Percentiles rank a stretch among this genome's conserved stretches.
Evolutionary conservation across 2,888 invertebrate genomes (phyloP).

Genomic region (Lochmaea crataegi): DNA sequence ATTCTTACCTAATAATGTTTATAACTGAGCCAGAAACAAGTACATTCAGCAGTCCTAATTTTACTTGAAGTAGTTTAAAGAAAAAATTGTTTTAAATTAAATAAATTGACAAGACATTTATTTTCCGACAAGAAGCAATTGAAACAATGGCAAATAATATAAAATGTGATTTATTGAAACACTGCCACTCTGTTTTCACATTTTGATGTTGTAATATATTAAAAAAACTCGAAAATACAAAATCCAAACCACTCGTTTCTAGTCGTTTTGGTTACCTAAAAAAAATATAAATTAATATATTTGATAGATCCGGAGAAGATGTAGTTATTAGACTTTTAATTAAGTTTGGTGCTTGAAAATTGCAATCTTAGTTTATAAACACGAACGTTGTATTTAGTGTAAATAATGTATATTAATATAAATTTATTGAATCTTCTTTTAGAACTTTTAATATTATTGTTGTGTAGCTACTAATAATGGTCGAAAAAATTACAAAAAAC

Average conservation of each 20-base stretch:
- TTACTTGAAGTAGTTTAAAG: too few relatives aligned
- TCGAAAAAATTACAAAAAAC: not conserved
- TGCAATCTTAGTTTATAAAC: conserved; percentile 4
- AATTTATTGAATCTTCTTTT: not conserved
- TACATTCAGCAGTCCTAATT: too few relatives aligned
- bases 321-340: not conserved
- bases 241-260: not conserved
- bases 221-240: too few relatives aligned
- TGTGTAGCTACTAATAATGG: not conserved
- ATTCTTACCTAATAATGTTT: too few relatives aligned
- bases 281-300: not conserved
- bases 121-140: too few relatives aligned
- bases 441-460: not conserved
- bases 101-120: too few relatives aligned
- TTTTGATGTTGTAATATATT: too few relatives aligned
- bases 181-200: too few relatives aligned
- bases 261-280: conserved; percentile 4
- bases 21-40: too few relatives aligned
- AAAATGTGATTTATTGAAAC: too few relatives aligned
- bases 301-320: not conserved
- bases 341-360: not conserved
- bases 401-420: not conserved
- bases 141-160: too few relatives aligned
- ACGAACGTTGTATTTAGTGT: not conserved
- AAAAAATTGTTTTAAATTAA: too few relatives aligned